Evolutionary conservation across 2,113 vertebrate genomes (phyloP).

Genomic region (Electrona antarctica): DNA sequence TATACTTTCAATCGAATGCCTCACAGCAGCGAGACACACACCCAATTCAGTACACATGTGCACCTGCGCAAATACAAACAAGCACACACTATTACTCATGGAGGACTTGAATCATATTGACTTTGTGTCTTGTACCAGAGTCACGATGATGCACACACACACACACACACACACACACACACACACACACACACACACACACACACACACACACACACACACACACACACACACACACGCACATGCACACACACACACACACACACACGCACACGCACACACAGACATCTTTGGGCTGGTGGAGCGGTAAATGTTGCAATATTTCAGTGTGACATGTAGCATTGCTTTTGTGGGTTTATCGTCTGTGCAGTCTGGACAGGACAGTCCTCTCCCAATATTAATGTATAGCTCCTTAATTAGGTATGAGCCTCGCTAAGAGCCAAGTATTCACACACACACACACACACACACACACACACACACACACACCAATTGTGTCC

Average conservation of each 20-base stretch:
- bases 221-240: background rate
- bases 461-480: background rate
- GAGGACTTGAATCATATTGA: background rate
- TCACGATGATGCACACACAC: too few relatives aligned
- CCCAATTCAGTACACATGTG: background rate
- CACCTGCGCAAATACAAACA: conserved; percentile 3
- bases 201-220: background rate
- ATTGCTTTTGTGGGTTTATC: conserved; percentile 57
- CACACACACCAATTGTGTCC: background rate
- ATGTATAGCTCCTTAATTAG: conserved; percentile 67
- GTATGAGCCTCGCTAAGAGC: conserved; percentile 20
- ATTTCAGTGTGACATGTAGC: conserved; percentile 58
- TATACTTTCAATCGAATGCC: conserved; percentile 9
- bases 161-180: background rate
- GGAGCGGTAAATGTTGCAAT: conserved; percentile 60
- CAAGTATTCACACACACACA: background rate
- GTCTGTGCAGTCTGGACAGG: conserved; percentile 36
- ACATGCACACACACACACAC: conserved; percentile 33
- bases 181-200: conserved; percentile 5
- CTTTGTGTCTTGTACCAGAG: background rate
- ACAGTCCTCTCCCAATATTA: conserved; percentile 40
- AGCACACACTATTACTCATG: conserved; percentile 41
- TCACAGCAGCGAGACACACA: background rate
- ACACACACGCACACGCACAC: conserved; percentile 14
- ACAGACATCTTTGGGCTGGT: conserved; percentile 41